These are phyloP conservation scores for Lutraria lutraria DNA, from an alignment of 2,888 invertebrate genomes.

Conservation along the genomic window DNA sequence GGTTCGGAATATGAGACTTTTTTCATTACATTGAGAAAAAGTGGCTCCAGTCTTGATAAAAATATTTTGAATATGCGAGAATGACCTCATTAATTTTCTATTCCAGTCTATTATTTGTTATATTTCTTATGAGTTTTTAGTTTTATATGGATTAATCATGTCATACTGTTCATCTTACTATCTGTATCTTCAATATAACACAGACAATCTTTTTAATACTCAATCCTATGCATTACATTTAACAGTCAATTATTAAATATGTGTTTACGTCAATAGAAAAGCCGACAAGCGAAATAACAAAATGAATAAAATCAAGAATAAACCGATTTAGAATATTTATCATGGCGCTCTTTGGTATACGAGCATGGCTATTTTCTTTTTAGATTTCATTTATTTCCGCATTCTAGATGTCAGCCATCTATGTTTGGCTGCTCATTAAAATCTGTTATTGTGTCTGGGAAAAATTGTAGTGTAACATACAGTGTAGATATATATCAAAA, in stretches of 20 bases:
- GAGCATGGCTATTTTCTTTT: too few relatives aligned
- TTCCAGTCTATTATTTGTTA: background rate
- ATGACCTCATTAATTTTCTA: too few relatives aligned
- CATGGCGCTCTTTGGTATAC: too few relatives aligned
- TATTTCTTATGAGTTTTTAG: background rate
- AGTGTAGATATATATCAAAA: background rate
- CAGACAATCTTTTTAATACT: background rate
- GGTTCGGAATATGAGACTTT: too few relatives aligned
- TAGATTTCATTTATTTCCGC: background rate
- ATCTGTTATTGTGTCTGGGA: background rate
- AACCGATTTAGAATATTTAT: too few relatives aligned
- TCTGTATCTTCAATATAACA: background rate
- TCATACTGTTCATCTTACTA: background rate
- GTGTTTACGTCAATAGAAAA: background rate
- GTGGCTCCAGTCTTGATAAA: background rate
- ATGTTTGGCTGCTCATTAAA: background rate
- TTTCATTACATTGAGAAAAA: background rate
- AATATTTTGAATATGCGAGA: too few relatives aligned
- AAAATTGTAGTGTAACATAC: background rate
- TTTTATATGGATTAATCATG: background rate
- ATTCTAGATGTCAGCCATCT: background rate
- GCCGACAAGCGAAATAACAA: too few relatives aligned
- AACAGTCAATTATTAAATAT: background rate
- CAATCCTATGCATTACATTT: background rate
- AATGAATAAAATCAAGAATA: too few relatives aligned